Conservation (phyloP, 2,113 vertebrate genomes). For the Gallinago jamesoni region DNA sequence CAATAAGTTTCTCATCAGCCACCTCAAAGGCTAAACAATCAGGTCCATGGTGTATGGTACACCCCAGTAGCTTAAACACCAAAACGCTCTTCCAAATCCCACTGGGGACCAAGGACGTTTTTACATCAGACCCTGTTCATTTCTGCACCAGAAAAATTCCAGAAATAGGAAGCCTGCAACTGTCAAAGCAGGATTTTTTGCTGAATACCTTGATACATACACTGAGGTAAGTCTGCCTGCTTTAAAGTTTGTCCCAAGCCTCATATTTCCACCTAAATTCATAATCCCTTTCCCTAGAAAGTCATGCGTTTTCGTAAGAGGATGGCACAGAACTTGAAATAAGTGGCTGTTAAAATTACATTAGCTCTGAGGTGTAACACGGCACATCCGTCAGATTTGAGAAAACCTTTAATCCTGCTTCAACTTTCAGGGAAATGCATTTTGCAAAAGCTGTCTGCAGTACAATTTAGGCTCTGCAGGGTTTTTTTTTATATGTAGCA, state of each 20-base stretch:
- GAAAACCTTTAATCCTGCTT: background rate
- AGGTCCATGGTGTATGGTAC: accelerated
- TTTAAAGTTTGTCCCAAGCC: background rate
- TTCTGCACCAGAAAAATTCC: background rate
- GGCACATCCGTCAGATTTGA: background rate
- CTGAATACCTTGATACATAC: background rate
- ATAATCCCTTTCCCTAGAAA: background rate
- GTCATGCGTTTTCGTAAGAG: background rate
- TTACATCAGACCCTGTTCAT: background rate
- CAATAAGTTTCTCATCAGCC: too few relatives aligned
- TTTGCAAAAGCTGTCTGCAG: background rate
- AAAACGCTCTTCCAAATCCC: background rate
- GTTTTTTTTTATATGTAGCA: background rate
- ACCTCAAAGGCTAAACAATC: background rate
- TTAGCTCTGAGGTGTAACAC: background rate
- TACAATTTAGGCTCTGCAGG: background rate
- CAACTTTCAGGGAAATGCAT: background rate
- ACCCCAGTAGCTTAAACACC: background rate
- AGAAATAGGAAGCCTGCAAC: background rate
- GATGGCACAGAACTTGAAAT: background rate
- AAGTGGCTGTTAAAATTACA: background rate
- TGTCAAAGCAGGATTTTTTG: background rate
- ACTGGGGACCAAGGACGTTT: background rate
- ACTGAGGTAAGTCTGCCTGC: background rate
- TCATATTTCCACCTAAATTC: background rate